Conservation (phyloP, 1,140 invertebrate species). For the Aporrectodea caliginosa region DNA sequence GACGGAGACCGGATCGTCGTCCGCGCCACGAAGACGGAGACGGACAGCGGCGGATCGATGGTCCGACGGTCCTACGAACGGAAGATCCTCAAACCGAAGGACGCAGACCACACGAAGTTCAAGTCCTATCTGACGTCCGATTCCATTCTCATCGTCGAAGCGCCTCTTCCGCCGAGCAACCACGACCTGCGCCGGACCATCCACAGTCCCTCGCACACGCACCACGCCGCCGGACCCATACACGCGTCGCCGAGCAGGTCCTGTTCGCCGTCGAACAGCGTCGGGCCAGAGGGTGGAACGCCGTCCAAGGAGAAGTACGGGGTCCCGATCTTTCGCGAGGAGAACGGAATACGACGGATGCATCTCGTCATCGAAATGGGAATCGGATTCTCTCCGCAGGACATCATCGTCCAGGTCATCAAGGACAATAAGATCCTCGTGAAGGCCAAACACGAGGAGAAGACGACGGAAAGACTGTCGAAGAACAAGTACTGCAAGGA, state of each 20-base stretch:
- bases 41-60: neutral
- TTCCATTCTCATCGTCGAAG: constrained; percentile 28
- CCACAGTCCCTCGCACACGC: constrained; percentile 25
- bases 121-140: constrained; percentile 32
- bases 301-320: constrained; percentile 26
- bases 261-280: constrained; percentile 22
- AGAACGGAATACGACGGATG: constrained; percentile 21
- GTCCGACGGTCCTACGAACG: constrained; percentile 16
- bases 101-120: constrained; percentile 29
- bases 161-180: constrained; percentile 19
- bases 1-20: constrained; percentile 30
- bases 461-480: constrained; percentile 27
- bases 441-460: constrained; percentile 32
- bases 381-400: constrained; percentile 29
- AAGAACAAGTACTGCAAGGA: constrained; percentile 33
- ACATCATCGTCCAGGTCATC: constrained; percentile 31
- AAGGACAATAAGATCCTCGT: constrained; percentile 33
- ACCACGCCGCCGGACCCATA: constrained; percentile 7
- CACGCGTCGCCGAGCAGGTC: constrained; percentile 3
- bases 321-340: constrained; percentile 28
- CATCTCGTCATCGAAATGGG: constrained; percentile 30
- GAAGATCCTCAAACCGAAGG: constrained; percentile 30
- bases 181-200: constrained; percentile 29
- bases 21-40: constrained; percentile 22
- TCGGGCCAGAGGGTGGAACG: neutral